Conservation (phyloP, 30 jellyfish, hydroid and myxozoan species). For the Sanderia malayensis region DNA sequence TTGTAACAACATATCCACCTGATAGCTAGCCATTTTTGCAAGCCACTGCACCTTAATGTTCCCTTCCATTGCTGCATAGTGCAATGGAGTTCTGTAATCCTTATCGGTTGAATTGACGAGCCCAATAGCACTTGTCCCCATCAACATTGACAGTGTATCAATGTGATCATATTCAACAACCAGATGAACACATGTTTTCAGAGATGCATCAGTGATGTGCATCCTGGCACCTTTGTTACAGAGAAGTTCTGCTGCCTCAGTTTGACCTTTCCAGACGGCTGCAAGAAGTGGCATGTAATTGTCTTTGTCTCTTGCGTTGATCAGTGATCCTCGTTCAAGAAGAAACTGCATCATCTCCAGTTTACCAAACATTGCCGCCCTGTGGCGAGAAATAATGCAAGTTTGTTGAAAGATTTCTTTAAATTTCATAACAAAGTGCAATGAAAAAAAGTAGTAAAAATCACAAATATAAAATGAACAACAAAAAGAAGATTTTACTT, state of each 20-base stretch:
- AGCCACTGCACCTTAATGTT: constrained; percentile 68
- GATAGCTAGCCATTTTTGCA: no score
- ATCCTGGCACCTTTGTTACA: constrained; percentile 62
- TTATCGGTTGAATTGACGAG: constrained; percentile 78
- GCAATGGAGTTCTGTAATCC: constrained; percentile 85
- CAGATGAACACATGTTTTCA: constrained; percentile 79
- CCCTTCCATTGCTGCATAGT: constrained; percentile 84
- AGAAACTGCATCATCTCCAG: constrained; percentile 50
- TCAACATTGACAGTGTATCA: constrained; percentile 55
- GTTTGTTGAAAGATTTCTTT: no score
- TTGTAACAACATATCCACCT: no score
- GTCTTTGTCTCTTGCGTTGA: constrained; percentile 73
- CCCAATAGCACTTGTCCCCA: constrained; percentile 57
- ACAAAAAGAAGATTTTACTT: no score
- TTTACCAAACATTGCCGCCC: constrained; percentile 89
- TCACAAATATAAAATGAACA: no score
- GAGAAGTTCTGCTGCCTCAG: constrained; percentile 68
- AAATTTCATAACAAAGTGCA: no score
- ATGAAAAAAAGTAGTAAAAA: no score
- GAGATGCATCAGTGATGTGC: constrained; percentile 53
- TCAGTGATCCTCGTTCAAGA: constrained; percentile 67
- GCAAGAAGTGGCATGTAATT: constrained; percentile 85
- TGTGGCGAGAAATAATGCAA: no score
- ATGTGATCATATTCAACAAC: constrained; percentile 76
- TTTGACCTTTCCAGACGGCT: constrained; percentile 95